Evolutionary conservation across 2,797 vertebrate genomes (phyloP).

Genomic region (Sternarchorhynchus goeldii): DNA sequence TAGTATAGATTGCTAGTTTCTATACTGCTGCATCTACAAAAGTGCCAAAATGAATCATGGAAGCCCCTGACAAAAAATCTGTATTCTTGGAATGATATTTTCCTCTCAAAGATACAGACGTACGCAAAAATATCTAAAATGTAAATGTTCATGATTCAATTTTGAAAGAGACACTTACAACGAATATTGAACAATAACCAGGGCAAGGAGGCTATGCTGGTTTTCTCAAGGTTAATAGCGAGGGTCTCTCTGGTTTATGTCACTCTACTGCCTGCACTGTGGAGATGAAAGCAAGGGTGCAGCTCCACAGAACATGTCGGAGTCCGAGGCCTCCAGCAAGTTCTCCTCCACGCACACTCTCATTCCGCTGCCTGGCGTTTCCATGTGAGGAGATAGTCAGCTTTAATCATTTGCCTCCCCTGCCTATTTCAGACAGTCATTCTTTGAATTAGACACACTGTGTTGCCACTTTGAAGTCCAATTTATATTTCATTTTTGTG

Average conservation of each 20-base stretch:
- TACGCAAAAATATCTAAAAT: background rate
- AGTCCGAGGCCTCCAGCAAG: conserved; percentile 44
- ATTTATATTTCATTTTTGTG: conserved; percentile 54
- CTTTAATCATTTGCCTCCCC: conserved; percentile 58
- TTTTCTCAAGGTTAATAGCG: conserved; percentile 52
- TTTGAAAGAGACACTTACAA: background rate
- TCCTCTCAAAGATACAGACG: background rate
- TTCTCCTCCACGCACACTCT: conserved; percentile 31
- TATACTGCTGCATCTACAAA: background rate
- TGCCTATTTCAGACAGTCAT: conserved; percentile 53
- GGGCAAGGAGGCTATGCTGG: conserved; percentile 31
- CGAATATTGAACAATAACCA: conserved; percentile 13
- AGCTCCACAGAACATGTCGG: conserved; percentile 29
- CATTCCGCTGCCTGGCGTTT: conserved; percentile 48
- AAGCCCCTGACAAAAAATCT: too few relatives aligned
- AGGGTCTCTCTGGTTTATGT: conserved; percentile 41
- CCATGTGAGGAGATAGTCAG: conserved; percentile 53
- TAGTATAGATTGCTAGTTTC: background rate
- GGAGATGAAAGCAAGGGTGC: conserved; percentile 55
- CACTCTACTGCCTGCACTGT: conserved; percentile 10
- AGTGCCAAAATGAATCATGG: background rate
- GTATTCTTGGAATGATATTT: background rate
- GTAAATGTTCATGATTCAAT: background rate
- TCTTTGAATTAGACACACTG: conserved; percentile 62
- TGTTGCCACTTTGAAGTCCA: conserved; percentile 63